Evolutionary conservation across 2,797 vertebrate species (phyloP).

Genomic region (Poeciliopsis gracilis): DNA sequence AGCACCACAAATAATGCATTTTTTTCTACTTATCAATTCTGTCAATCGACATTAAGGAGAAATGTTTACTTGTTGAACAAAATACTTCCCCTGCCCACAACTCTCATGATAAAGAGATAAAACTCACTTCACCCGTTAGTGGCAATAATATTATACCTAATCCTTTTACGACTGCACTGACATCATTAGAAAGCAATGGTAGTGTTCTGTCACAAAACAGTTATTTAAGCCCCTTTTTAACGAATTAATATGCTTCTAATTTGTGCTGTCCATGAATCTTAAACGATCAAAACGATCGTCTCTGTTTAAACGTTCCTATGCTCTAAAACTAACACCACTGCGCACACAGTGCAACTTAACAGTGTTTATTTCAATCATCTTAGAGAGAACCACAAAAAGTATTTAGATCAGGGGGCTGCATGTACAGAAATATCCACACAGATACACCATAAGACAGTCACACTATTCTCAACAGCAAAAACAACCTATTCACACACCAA

Average conservation of each 20-base stretch:
- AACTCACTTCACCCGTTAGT: background rate
- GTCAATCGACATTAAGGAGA: background rate
- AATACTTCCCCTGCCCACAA: background rate
- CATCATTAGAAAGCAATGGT: background rate
- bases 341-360: slow-evolving; percentile 9
- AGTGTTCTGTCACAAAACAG: background rate
- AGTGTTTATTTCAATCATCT: slow-evolving; percentile 55
- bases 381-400: slow-evolving; percentile 27
- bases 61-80: background rate
- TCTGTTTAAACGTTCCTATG: background rate
- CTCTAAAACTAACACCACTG: background rate
- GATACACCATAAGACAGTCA: slow-evolving; percentile 5
- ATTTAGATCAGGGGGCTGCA: slow-evolving; percentile 24
- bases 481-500: slow-evolving; percentile 34
- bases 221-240: background rate
- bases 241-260: background rate
- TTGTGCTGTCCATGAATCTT: background rate
- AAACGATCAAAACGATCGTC: background rate
- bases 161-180: too few species aligned
- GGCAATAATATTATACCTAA: background rate
- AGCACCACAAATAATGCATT: too few species aligned
- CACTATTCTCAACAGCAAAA: slow-evolving; percentile 19
- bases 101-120: background rate
- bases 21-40: too few species aligned
- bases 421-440: slow-evolving; percentile 38